These are phyloP conservation scores for Rotaria socialis DNA, from an alignment of 2,888 invertebrate species.

Conservation along the genomic window DNA sequence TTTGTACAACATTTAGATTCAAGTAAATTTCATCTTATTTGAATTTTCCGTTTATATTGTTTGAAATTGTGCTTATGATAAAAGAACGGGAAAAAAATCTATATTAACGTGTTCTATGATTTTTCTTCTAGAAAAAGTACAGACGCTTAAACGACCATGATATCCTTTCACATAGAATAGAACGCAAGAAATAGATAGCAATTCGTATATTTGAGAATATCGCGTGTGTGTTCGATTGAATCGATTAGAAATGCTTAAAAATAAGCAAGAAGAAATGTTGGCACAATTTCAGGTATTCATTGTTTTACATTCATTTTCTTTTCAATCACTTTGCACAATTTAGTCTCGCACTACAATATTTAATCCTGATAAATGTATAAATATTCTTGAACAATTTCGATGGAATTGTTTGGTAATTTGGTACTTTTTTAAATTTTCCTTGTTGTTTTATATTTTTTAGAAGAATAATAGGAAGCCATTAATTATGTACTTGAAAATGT, in stretches of 20 bases:
- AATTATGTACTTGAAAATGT: not conserved
- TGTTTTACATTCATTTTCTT: not conserved
- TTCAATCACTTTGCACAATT: not conserved
- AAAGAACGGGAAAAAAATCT: too few relatives aligned
- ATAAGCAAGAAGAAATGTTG: not conserved
- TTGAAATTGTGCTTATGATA: too few relatives aligned
- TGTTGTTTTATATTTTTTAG: not conserved
- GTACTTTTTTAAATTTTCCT: not conserved
- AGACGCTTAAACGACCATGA: not conserved
- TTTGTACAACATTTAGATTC: too few relatives aligned
- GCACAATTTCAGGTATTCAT: not conserved
- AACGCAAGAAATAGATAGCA: not conserved
- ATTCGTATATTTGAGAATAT: not conserved
- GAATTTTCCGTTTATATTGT: too few relatives aligned
- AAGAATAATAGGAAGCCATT: not conserved
- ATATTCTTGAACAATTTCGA: not conserved
- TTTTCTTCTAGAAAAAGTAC: not conserved
- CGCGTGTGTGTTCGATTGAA: not conserved
- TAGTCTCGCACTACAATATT: not conserved
- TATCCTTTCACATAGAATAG: not conserved
- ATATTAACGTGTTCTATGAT: not conserved
- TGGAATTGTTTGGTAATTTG: not conserved
- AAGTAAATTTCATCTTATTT: too few relatives aligned
- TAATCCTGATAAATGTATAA: not conserved
- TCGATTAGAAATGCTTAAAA: not conserved